Base-by-base conservation (phyloP, 1,140 invertebrate genomes). In the Forficula auricularia region DNA sequence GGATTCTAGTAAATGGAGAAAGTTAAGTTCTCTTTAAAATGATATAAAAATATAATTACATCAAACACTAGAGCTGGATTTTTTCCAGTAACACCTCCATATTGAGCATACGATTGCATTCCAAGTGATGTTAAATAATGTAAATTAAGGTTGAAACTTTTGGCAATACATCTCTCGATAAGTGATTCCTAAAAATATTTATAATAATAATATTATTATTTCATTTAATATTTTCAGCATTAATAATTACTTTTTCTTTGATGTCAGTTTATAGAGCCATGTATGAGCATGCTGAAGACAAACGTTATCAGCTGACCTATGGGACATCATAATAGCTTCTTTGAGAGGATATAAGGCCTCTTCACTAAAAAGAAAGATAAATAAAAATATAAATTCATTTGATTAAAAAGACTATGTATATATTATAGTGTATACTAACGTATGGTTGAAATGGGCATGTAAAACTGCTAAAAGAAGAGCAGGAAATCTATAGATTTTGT, bases 401-500 rank as follows among this genome's bases (percentile, higher is more conserved):
- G 10, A 10, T 2, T 18, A 15, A n/a, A 8, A 44, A 44, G 10
- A 41, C 15, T 2, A 16, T 34, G 19, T 12, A 36, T 10, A 22
- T 30, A 37, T 15, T 40, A 45, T 36, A 30, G 9, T n/a, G 38
- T 22, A 35, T n/a, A 63, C 66, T 66, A 66, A 86, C 75, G 76
- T 83, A 51, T 89, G 83, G 9, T 77, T 77, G 63, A 92, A 89
- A 50, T 82, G 73, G 33, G 79, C 79, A 61, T 90, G 84, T 45
- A 92, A 66, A 19, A 85, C 79, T 2, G 86, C 85, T 44, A 92
- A 63, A 63, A 92, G 92, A 1, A 92, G 63, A 19, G 86, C 83
- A 10, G 88, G 87, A 63, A 88, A 92, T 54, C 88, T 69, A 54
- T 81, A 83, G 41, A 76, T 76, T 57, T 77, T 76, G 38, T 71